Conservation (phyloP, 2,888 invertebrate species). For the Frankliniella intonsa region DNA sequence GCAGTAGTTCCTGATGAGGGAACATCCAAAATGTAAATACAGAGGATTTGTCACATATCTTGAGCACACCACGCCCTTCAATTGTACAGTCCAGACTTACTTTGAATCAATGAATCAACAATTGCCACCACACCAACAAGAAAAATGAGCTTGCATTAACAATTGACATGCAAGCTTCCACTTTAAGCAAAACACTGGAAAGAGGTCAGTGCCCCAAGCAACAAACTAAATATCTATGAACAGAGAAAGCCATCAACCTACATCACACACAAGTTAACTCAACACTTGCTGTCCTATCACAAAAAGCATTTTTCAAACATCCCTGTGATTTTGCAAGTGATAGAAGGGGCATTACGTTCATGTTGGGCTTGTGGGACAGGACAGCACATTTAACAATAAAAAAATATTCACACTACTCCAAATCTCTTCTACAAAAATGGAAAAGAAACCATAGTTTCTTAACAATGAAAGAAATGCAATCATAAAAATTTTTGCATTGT, state of each 20-base stretch:
- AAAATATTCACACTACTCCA: slow-evolving; percentile 14
- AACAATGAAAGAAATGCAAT: no score
- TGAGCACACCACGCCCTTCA: background rate
- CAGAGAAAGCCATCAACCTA: slow-evolving; percentile 22
- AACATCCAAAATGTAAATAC: background rate
- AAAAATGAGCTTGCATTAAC: background rate
- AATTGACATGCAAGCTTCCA: background rate
- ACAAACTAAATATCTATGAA: slow-evolving; percentile 20
- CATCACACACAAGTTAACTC: slow-evolving; percentile 13
- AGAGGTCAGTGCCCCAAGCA: background rate
- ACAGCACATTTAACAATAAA: slow-evolving; percentile 18
- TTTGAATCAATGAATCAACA: slow-evolving; percentile 6
- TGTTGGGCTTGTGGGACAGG: background rate
- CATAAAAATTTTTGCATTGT: no score
- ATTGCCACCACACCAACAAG: background rate
- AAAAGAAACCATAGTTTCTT: no score
- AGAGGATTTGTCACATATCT: background rate
- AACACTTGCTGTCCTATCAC: background rate
- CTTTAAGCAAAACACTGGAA: slow-evolving; percentile 7
- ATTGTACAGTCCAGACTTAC: background rate
- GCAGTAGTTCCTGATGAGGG: background rate
- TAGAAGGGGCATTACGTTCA: background rate
- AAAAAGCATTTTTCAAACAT: background rate
- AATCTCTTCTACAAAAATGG: background rate
- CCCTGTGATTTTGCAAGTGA: background rate